phyloP scores from a whole-genome alignment of 2,113 vertebrate genomes.

The Brachypodius melanocephalos region DNA sequence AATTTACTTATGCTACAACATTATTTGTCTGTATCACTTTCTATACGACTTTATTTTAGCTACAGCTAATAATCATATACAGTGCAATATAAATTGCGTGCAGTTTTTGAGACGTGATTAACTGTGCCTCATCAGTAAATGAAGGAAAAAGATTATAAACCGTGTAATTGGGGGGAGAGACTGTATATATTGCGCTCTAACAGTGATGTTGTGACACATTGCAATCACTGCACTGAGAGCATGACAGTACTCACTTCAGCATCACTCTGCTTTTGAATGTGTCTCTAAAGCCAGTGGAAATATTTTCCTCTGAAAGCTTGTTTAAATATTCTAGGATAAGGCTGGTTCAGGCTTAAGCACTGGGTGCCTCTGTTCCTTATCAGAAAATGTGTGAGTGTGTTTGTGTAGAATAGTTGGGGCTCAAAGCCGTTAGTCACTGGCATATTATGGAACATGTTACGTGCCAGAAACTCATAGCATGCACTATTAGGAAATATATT shows the following conservation, averaged over 20 bases:
- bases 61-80: neutral
- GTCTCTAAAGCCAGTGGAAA: neutral
- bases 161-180: neutral
- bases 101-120: neutral
- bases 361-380: neutral
- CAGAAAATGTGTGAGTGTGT: neutral
- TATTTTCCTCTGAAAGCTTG: neutral
- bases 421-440: neutral
- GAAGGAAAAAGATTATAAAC: neutral
- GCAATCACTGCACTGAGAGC: neutral
- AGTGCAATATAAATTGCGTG: neutral
- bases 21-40: neutral
- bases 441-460: accelerated
- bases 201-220: neutral
- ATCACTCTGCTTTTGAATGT: neutral
- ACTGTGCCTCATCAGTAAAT: neutral
- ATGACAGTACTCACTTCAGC: neutral
- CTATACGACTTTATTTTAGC: neutral
- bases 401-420: neutral
- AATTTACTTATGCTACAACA: neutral
- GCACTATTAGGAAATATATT: neutral
- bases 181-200: neutral
- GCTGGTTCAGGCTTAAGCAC: neutral
- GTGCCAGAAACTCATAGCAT: neutral
- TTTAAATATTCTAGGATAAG: neutral